Base-by-base conservation (phyloP, 2,888 invertebrate species). In the Aromia moschata region DNA sequence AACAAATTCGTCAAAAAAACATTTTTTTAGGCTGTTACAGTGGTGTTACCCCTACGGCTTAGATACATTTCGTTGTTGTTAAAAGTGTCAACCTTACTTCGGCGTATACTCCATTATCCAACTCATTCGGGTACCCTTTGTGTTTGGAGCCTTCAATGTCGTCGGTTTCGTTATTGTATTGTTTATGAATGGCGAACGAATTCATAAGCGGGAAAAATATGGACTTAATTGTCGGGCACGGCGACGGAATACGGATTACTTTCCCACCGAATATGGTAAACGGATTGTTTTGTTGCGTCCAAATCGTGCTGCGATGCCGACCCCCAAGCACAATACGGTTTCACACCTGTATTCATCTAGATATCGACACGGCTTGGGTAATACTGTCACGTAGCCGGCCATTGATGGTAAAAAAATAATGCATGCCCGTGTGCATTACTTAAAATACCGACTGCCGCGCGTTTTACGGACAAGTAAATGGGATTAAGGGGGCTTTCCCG, bases 221-320 rank as follows among this genome's bases (percentile, higher is more conserved):
- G 45, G 31, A 30, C 18, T 58, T 55, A 62, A 58, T 58, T 58
- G 44, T 45, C 20, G 33, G 25, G 15, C 31, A 17, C 14, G n/a
- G n/a, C 41, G 47, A 36, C 53, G 12, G 62, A 58, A 62, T 62
- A 58, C 37, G 38, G 49, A 62, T 51, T 45, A 52, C 17, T 40
- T 44, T 45, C 25, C 30, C 41, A 41, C 45, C 58, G 58, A 59
- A 56, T 59, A 56, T 44, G 53, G 56, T 47, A 44, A 33, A 47
- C 30, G 40, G 47, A 52, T 56, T 37, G 37, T 52, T 58, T 56
- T 41, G 20, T 54, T 56, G 49, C 51, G 44, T 47, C 4, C 46
- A 43, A 51, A 41, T 45, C 47, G 15, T 16, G 44, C 25, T 41
- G n/a, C n/a, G 14, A 30, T n/a, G 41, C 10, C n/a, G n/a, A n/a